Evolutionary conservation across 37 sponge, comb jelly and placozoan genomes (phyloP).

Genomic region (Diacarnus erythraeanus): DNA sequence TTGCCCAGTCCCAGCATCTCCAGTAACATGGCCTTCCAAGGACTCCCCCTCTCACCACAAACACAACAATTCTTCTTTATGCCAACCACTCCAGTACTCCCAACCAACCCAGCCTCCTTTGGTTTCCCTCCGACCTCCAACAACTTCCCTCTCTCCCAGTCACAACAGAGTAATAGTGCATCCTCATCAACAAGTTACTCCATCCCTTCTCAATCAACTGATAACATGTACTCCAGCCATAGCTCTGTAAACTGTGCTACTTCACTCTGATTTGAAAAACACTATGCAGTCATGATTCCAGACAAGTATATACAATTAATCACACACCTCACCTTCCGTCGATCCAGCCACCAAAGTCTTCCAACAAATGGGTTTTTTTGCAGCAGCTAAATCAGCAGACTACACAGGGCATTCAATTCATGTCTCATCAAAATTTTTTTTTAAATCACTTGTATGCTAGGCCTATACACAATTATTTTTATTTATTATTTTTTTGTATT

Average conservation of each 20-base stretch:
- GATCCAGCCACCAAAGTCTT: background rate
- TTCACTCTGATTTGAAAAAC: background rate
- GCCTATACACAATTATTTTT: background rate
- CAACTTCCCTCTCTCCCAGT: slow-evolving; percentile 51
- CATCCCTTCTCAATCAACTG: background rate
- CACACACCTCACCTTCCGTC: background rate
- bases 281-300: background rate
- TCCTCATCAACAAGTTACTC: slow-evolving; percentile 3
- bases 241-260: slow-evolving; percentile 12
- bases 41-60: slow-evolving; percentile 61
- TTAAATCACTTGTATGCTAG: background rate
- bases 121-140: slow-evolving; percentile 36
- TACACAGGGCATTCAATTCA: background rate
- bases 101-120: slow-evolving; percentile 34
- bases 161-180: slow-evolving; percentile 22
- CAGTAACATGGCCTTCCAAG: slow-evolving; percentile 53
- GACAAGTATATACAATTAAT: background rate
- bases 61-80: slow-evolving; percentile 73
- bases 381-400: background rate
- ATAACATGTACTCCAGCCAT: slow-evolving; percentile 44
- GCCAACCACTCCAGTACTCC: slow-evolving; percentile 67
- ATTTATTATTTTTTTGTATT: background rate
- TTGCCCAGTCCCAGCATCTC: slow-evolving; percentile 64
- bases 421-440: background rate
- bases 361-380: too few relatives aligned